Evolutionary conservation across 1,140 invertebrate species (phyloP), one percentile per base, ranked within the genome.

Genomic region (Argopecten irradians): DNA sequence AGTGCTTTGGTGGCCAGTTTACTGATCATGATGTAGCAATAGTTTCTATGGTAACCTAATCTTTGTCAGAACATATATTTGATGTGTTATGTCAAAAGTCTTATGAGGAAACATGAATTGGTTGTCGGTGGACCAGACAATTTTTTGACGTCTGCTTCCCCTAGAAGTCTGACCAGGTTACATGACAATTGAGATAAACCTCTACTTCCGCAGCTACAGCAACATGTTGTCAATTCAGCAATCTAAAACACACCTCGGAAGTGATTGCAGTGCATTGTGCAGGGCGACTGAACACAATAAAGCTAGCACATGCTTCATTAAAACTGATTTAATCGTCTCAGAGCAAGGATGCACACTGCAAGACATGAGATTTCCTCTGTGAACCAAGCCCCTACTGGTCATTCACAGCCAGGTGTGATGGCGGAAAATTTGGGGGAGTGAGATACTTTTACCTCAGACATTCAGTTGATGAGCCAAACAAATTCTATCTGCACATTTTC

Each of bases 251-350:
- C 55, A n/a, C 55, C 55, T 71, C 55, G 55, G 55, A 71, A 71
- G 55, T 71, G 55, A 71, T 71, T 71, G 55, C 55, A 71, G 55
- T 71, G 55, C n/a, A 71, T 71, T 71, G 55, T 71, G 55, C 55
- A 71, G 55, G 55, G 55, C 55, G 55, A 71, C 55, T 71, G 55
- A 71, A 71, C 55, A 71, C 55, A 71, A 71, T 71, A 71, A 71
- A 71, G n/a, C 55, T 71, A n/a, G 16, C 22, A n/a, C 55, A 71
- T 71, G 55, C 55, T 71, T 71, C 55, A 71, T 71, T 71, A 71
- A 71, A 71, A 28, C 55, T 71, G 55, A 71, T 71, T 71, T 71
- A 71, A 71, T 71, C 55, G 55, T 71, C 55, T 71, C 55, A 71
- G 55, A 71, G 22, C 22, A 71, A 71, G n/a, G 55, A 71, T 71